Evolutionary conservation across 2,113 vertebrate genomes (phyloP), one percentile per base, ranked within the genome.

Genomic region (Ageneiosus marmoratus): DNA sequence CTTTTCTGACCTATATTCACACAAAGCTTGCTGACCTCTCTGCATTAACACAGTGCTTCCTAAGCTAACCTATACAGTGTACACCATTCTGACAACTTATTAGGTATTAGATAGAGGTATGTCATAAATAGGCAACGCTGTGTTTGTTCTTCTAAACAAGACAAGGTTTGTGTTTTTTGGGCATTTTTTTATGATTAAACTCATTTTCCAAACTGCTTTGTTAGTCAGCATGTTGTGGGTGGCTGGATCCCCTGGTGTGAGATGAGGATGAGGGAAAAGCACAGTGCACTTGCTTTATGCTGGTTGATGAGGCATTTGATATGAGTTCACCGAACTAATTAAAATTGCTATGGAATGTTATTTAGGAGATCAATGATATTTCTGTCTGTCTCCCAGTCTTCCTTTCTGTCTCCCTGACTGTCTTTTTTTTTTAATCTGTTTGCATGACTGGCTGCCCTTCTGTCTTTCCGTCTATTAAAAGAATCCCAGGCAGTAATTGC

Each of bases 211-310:
- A 74, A 12, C 50, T 34, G 27, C 29, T 75, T 11, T 75, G 22
- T 51, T 53, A 75, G 29, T 53, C 73, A 75, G 73, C 48, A 75
- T 22, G 50, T 37, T 24, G 73, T 53, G 27, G 72, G 72, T 51
- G 72, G 72, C 18, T 53, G 48, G 48, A 34, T 53, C 46, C 16
- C 27, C 16, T 75, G 27, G 48, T 75, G 46, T 53, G n/a, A 73
- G 69, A 73, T 48, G 44, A 48, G 46, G 69, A 73, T 48, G 44
- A 48, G 69, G n/a, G n/a, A 73, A 48, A 73, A 27, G 5, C 69
- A 72, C 41, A 72, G 24, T 72, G 69, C 69, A 73, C n/a, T 67
- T 46, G 67, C 41, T 73, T 73, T 73, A 48, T 16, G 3, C 44
- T 50, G 69, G 44, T 9, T 73, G 69, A 50, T 73, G 69, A 73